Evolutionary conservation across 2,797 vertebrate genomes (phyloP), one percentile per base, ranked within the genome.

Genomic region (Falco cherrug): DNA sequence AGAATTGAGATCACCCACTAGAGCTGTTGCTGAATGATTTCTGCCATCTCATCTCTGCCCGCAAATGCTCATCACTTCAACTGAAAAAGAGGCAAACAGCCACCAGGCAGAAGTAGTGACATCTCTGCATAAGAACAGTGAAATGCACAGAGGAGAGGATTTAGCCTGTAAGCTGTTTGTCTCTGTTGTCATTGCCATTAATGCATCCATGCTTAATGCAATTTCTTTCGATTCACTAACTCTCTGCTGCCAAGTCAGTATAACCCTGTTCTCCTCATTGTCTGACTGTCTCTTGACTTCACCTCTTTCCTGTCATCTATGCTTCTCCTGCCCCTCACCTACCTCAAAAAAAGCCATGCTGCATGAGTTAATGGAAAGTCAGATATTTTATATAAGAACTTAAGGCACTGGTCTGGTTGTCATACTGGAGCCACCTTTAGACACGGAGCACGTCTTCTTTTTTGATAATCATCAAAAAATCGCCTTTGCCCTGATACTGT

Each of bases 181-280:
- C 81, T 94, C 75, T 89, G 65, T 94, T 95, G 88, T 90, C 93
- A 73, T 43, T 81, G 82, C 19, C 89, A 90, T 91, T 96, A 96
- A 93, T 91, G 91, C 95, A 84, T 59, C 79, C 4, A 0, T 91
- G 56, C 33, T 94, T 96, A 96, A 96, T 83, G 81, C 63, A 68
- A 80, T 89, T 92, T 82, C 81, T 90, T 84, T 84, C 17, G 4
- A 82, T 86, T 93, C 96, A 84, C 87, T 93, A 61, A 84, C 65
- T 75, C 56, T 76, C 65, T 79, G 82, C 69, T 96, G 84, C 54
- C 90, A 89, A 91, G 79, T 81, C 61, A 51, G 39, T 53, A 6
- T 59, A 78, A 95, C 84, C 50, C 73, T 69, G 33, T 67, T 60
- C 67, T 84, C 50, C 39, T 69, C 73, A 51, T 39, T 91, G 37